Evolutionary conservation across 2,113 vertebrate species (phyloP).

Genomic region (Ophthalmolycus amberensis): DNA sequence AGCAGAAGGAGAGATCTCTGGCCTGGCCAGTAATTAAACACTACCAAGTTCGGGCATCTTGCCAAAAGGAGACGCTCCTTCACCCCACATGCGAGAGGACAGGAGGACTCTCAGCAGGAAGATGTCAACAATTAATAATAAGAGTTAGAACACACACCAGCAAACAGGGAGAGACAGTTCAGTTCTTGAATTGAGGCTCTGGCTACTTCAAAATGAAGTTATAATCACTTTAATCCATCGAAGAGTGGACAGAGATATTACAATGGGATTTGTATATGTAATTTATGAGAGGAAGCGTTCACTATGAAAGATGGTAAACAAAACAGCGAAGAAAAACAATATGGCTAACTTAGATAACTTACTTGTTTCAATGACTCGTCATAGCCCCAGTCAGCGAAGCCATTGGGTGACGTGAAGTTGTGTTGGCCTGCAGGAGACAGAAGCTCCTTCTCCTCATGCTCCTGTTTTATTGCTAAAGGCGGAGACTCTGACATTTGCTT

Average conservation of each 20-base stretch:
- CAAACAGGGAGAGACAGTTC: background rate
- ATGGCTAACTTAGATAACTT: slow-evolving; percentile 52
- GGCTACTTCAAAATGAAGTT: background rate
- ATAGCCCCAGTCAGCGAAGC: slow-evolving; percentile 85
- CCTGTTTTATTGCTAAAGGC: slow-evolving; percentile 82
- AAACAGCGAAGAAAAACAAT: background rate
- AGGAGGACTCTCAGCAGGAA: slow-evolving; percentile 56
- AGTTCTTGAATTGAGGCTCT: background rate
- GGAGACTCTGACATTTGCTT: slow-evolving; percentile 72
- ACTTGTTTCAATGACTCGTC: slow-evolving; percentile 93
- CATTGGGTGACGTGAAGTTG: slow-evolving; percentile 74
- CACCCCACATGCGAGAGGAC: slow-evolving; percentile 13
- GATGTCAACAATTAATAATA: slow-evolving; percentile 52
- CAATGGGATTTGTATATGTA: background rate
- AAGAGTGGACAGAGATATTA: background rate
- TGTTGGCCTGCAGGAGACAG: slow-evolving; percentile 76
- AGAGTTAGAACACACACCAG: slow-evolving; percentile 26
- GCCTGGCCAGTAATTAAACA: slow-evolving; percentile 44
- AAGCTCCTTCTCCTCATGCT: slow-evolving; percentile 85
- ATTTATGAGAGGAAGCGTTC: background rate
- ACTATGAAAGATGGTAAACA: background rate
- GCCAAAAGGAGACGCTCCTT: slow-evolving; percentile 63
- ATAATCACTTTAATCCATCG: background rate
- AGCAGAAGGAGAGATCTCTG: slow-evolving; percentile 50
- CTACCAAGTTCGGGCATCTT: slow-evolving; percentile 55